These are phyloP conservation scores for Chelonus formosanus DNA, from an alignment of 2,888 invertebrate species.

Conservation along the genomic window DNA sequence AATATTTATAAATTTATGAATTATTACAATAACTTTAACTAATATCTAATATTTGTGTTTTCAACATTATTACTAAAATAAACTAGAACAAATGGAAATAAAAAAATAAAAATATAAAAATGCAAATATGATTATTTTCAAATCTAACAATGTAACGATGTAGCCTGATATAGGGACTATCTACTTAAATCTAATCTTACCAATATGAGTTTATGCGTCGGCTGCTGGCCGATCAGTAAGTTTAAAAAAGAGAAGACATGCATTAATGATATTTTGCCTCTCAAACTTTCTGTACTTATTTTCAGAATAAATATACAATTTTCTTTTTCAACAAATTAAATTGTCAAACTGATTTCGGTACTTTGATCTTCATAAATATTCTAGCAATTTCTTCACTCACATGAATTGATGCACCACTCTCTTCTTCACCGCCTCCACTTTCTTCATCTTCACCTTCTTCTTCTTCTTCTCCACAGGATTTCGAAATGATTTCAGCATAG, in stretches of 20 bases:
- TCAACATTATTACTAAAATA: too few species aligned
- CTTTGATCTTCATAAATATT: neutral
- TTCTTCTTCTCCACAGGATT: conserved; percentile 96
- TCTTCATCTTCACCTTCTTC: conserved; percentile 94
- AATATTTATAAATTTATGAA: conserved; percentile 1
- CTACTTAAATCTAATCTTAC: conserved; percentile 47
- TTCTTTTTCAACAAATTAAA: neutral
- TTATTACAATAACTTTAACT: neutral
- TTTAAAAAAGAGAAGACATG: conserved; percentile 47
- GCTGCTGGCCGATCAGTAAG: conserved; percentile 49
- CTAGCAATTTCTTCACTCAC: conserved; percentile 70
- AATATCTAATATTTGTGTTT: too few species aligned
- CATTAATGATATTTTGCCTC: conserved; percentile 43
- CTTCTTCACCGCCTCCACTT: conserved; percentile 76
- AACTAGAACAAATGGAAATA: too few species aligned
- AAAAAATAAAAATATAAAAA: too few species aligned
- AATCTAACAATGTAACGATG: too few species aligned
- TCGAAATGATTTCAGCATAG: conserved; percentile 97
- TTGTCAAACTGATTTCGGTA: too few species aligned
- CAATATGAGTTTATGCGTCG: conserved; percentile 53
- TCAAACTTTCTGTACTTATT: neutral
- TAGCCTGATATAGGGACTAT: conserved; percentile 7
- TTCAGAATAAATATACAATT: too few species aligned
- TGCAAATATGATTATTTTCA: conserved; percentile 13
- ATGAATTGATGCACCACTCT: conserved; percentile 85